Evolutionary conservation across 2,888 invertebrate species (phyloP).

Genomic region (Sclerodermus sp.): DNA sequence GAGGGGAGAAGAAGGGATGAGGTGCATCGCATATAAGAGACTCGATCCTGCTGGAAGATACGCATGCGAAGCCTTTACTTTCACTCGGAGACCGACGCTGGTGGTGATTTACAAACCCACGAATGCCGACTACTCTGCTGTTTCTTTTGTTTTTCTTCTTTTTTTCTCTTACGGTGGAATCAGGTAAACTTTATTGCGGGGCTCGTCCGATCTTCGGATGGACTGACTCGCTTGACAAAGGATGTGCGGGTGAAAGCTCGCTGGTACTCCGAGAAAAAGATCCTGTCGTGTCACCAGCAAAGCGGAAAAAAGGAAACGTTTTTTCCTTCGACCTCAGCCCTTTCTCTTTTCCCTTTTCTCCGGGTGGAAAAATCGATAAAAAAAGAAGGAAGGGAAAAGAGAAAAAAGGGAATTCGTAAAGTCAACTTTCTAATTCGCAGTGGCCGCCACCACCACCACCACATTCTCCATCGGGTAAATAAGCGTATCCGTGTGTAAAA

Average conservation of each 20-base stretch:
- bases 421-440: no score
- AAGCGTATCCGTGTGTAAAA: no score
- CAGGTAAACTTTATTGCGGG: conserved; percentile 38
- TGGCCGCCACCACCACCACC: no score
- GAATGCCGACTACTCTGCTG: background rate
- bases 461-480: no score
- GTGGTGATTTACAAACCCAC: conserved; percentile 38
- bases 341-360: no score
- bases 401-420: no score
- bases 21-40: background rate
- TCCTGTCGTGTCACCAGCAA: conserved; percentile 1
- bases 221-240: conserved; percentile 23
- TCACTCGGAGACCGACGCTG: conserved; percentile 32
- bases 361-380: no score
- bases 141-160: conserved; percentile 9
- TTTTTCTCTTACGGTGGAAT: conserved; percentile 21
- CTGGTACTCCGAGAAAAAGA: conserved; percentile 23
- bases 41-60: conserved; percentile 29
- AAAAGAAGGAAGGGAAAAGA: no score
- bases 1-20: no score
- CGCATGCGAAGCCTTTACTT: conserved; percentile 46
- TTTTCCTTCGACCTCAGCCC: no score
- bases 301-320: no score
- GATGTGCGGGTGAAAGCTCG: conserved; percentile 44
- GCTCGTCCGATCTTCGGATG: conserved; percentile 13